A percentile compares a stretch with the other conserved stretches of the same genome.
These are phyloP conservation scores for Helobdella robusta DNA, from an alignment of 2,888 invertebrate genomes.

Conservation along the genomic window DNA sequence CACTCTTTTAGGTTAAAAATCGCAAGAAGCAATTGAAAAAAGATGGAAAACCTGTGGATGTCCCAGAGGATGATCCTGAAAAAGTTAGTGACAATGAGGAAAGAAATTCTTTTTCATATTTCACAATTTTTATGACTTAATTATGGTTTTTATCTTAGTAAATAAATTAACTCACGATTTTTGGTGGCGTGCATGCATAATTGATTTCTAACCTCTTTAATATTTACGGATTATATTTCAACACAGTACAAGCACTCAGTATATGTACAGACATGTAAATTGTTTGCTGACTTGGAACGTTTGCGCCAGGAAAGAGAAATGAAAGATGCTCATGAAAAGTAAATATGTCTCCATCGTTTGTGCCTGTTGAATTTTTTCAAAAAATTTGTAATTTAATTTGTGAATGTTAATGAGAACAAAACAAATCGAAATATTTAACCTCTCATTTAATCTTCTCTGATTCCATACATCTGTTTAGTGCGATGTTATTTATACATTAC, in stretches of 20 bases:
- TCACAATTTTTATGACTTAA: too few relatives aligned
- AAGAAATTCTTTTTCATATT: too few relatives aligned
- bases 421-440: too few relatives aligned
- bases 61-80: constrained; percentile 61
- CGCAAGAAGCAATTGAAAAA: constrained; percentile 83
- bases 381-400: too few relatives aligned
- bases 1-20: constrained; percentile 41
- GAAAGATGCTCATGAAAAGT: constrained; percentile 52
- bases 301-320: constrained; percentile 47
- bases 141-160: too few relatives aligned
- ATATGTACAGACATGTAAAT: constrained; percentile 97
- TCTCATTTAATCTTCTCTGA: too few relatives aligned
- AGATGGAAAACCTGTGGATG: constrained; percentile 61
- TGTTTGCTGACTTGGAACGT: constrained; percentile 73
- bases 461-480: too few relatives aligned
- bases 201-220: too few relatives aligned
- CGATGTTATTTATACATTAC: background rate
- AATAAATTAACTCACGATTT: too few relatives aligned
- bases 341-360: background rate
- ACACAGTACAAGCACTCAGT: constrained; percentile 68
- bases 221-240: constrained; percentile 2
- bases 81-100: constrained; percentile 24
- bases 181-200: too few relatives aligned
- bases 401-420: too few relatives aligned
- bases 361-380: background rate